Base-by-base conservation (phyloP, 2,797 vertebrate species). In the Diceros bicornis region DNA sequence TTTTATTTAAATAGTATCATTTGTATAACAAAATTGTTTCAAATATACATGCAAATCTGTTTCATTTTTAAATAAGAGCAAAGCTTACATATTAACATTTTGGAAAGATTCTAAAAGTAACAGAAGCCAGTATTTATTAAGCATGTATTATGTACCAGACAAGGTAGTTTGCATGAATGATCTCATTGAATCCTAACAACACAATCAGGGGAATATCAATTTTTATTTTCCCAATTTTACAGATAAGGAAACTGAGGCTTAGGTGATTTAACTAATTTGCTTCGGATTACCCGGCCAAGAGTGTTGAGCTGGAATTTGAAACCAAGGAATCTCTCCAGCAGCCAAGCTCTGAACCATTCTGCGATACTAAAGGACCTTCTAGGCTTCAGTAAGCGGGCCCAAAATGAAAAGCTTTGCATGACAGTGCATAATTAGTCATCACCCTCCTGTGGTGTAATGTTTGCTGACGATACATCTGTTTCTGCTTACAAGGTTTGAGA, bases 341-440 rank as follows among this genome's bases (percentile, higher is more conserved):
- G 25, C 50, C 68, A n/a, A 57, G 41, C 5, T 50, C 62, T 32
- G 10, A 34, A 17, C 21, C 21, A 0, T 7, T 1, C 4, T 29
- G 13, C 23, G 12, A 20, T 5, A 13, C 21, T 2, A 1, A 6
- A 13, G 6, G 27, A 41, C n/a, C 21, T 23, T 27, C 6, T 20
- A 3, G 7, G 34, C 37, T 75, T 64, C 16, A 2, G n/a, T 20
- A 11, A 29, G 21, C 23, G 9, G 0, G 23, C n/a, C 5, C 13
- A 16, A 57, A 29, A 4, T 14, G 66, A 13, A 37, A 10, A 23
- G 13, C 3, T 32, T 47, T 12, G 23, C 57, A 1, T 20, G 69
- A 9, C 34, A 7, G 13, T 1, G 4, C 29, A 0, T 32, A 13
- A 34, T 37, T 16, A 13, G 18, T 8, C 37, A 10, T 25, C 59